A percentile compares a stretch with the other conserved stretches of the same genome.
These are phyloP conservation scores for Porites evermanni DNA, from an alignment of 92 coral and sea anemone genomes.

Conservation along the genomic window DNA sequence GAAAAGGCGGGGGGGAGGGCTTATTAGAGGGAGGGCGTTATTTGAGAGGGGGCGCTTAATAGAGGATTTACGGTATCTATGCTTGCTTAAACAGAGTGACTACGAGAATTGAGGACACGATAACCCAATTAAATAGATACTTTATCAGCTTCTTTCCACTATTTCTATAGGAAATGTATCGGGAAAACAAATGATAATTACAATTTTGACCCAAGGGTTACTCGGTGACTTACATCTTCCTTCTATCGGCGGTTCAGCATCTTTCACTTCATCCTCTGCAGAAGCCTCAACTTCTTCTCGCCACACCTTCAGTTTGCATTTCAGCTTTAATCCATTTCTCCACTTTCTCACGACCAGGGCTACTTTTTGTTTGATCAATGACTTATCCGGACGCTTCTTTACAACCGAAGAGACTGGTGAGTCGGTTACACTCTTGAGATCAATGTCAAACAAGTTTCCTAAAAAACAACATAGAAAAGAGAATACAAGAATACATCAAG, in stretches of 20 bases:
- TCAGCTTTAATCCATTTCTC: slow-evolving; percentile 1
- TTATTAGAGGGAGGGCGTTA: no score
- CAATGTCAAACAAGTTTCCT: slow-evolving; percentile 22
- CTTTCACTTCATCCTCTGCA: slow-evolving; percentile 52
- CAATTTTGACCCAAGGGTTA: no score
- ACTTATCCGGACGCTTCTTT: not conserved
- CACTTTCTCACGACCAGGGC: not conserved
- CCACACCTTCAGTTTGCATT: slow-evolving; percentile 17
- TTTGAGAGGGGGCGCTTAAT: no score
- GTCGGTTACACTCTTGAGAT: not conserved
- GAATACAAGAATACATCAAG: not conserved
- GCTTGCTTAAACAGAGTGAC: no score
- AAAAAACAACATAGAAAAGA: not conserved
- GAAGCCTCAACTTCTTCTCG: slow-evolving; percentile 54
- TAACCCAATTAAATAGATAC: no score
- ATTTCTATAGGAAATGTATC: not conserved
- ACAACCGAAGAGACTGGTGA: not conserved
- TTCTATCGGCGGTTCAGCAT: slow-evolving; percentile 46
- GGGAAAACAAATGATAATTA: not conserved
- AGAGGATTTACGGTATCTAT: no score
- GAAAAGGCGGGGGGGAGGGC: no score
- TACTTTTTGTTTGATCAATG: not conserved
- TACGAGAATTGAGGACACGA: no score
- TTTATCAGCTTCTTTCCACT: no score
- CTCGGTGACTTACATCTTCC: slow-evolving; percentile 35